These are phyloP conservation scores for Cyphomyrus plagiostoma DNA, from an alignment of 2,113 vertebrate genomes.

Conservation along the genomic window DNA sequence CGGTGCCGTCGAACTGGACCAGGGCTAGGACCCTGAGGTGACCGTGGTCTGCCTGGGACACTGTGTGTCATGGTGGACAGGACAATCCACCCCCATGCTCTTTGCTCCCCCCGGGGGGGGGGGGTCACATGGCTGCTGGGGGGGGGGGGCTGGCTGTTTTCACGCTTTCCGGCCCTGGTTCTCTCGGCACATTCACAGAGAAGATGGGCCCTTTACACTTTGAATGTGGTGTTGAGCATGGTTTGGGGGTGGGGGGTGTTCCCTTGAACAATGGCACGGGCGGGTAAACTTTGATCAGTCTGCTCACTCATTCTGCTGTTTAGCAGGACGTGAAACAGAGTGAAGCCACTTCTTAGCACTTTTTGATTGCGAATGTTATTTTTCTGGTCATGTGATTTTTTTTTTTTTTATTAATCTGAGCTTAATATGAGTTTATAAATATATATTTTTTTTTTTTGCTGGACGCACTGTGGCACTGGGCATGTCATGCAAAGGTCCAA, in stretches of 20 bases:
- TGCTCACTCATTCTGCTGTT: not conserved
- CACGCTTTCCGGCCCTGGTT: not conserved
- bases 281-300: not conserved
- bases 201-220: constrained; percentile 18
- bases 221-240: not conserved
- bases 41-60: not conserved
- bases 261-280: not conserved
- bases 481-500: not conserved
- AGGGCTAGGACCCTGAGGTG: not conserved
- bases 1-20: not conserved
- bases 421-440: not conserved
- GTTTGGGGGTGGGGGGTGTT: not conserved
- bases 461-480: not conserved
- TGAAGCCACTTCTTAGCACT: not conserved
- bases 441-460: not conserved
- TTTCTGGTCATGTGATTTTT: not conserved
- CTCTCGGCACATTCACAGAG: not conserved
- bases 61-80: not conserved
- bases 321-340: not conserved
- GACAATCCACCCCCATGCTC: not conserved
- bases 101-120: not conserved
- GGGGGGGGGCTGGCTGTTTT: not conserved
- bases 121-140: not conserved
- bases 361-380: not conserved
- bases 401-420: not conserved